phyloP scores from a whole-genome alignment of 2,113 vertebrate genomes.

The Muscicapa adusta region DNA sequence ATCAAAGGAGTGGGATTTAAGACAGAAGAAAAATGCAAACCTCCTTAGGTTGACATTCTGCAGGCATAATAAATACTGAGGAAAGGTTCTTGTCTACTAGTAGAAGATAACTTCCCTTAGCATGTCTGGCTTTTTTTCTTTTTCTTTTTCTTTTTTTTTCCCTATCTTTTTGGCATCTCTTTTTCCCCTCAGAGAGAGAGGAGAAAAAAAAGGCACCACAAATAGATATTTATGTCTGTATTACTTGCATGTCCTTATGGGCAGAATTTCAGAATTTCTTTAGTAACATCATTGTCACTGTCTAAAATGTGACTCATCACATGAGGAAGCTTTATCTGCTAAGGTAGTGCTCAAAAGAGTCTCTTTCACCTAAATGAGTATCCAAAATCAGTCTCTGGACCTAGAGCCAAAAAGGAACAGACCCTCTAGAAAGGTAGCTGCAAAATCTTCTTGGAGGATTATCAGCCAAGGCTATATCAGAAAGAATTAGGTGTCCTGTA shows the following conservation, averaged over 20 bases:
- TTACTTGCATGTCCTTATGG: background rate
- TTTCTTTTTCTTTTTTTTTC: too few species aligned
- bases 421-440: background rate
- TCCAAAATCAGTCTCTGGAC: background rate
- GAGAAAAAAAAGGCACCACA: background rate
- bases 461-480: background rate
- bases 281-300: background rate
- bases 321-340: background rate
- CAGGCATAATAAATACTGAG: background rate
- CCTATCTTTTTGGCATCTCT: background rate
- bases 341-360: background rate
- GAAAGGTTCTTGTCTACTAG: background rate
- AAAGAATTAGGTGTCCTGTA: background rate
- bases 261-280: constrained; percentile 1
- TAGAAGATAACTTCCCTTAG: background rate
- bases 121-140: background rate
- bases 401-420: background rate
- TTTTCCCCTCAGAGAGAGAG: background rate
- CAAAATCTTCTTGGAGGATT: background rate
- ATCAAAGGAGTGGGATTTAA: background rate
- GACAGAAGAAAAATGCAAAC: background rate
- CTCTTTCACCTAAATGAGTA: background rate
- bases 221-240: background rate
- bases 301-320: background rate
- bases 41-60: background rate